A percentile compares a stretch with the other conserved stretches of the same genome.
Evolutionary conservation across 2,113 vertebrate species (phyloP).

Genomic region (Peucedramus taeniatus): DNA sequence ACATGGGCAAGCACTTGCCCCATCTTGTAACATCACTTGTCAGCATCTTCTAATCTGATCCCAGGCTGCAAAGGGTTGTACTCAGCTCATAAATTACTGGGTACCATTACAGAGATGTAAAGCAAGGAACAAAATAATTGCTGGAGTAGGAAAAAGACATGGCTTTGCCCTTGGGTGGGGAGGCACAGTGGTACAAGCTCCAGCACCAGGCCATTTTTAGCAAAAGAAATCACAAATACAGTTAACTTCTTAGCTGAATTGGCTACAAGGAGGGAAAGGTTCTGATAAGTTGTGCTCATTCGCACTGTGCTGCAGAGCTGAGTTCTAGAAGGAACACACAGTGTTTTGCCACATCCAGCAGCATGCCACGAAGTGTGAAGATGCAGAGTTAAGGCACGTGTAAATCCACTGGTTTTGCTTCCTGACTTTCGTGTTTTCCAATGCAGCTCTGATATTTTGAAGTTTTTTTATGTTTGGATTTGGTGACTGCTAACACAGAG

Average conservation of each 20-base stretch:
- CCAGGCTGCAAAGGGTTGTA: neutral
- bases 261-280: neutral
- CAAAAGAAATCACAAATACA: conserved; percentile 7
- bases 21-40: neutral
- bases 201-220: neutral
- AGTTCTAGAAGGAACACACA: neutral
- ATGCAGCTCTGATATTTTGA: neutral
- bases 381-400: neutral
- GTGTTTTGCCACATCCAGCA: neutral
- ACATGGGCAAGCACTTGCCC: neutral
- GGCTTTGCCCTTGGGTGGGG: neutral
- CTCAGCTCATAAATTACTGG: neutral
- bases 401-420: neutral
- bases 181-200: neutral
- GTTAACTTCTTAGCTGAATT: conserved; percentile 9
- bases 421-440: neutral
- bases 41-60: conserved; percentile 35
- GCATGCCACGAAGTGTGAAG: neutral
- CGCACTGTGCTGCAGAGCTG: neutral
- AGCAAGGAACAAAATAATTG: conserved; percentile 18
- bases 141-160: neutral
- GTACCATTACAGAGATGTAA: neutral
- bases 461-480: neutral
- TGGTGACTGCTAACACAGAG: neutral
- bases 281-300: neutral